Evolutionary conservation across 2,113 vertebrate species (phyloP).

Genomic region (Xiphias gladius): DNA sequence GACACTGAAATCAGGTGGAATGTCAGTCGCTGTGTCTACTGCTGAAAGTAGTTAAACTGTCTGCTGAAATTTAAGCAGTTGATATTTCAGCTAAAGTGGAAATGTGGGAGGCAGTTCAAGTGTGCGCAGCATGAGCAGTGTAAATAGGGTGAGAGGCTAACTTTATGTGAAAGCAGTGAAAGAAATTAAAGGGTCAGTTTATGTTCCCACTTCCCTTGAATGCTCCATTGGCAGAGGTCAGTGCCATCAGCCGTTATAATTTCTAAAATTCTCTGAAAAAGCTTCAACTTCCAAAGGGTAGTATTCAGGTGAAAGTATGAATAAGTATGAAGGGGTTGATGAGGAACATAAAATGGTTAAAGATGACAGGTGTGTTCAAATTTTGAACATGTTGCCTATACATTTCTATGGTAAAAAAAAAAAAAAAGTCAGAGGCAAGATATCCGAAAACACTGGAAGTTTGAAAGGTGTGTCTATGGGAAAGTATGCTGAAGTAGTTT

Average conservation of each 20-base stretch:
- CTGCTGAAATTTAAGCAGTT: not conserved
- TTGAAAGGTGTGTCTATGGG: not conserved
- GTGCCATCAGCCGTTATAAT: not conserved
- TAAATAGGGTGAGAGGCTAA: not conserved
- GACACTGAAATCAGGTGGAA: not conserved
- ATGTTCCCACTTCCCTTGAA: not conserved
- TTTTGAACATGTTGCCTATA: not conserved
- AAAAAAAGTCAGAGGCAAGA: not conserved
- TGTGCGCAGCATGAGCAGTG: not conserved
- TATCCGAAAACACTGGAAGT: not conserved
- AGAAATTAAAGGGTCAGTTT: not conserved
- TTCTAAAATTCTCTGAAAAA: slow-evolving; percentile 7
- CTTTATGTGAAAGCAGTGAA: not conserved
- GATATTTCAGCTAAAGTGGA: not conserved
- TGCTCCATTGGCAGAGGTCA: not conserved
- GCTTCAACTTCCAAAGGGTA: not conserved
- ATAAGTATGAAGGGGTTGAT: not conserved
- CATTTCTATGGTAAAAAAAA: not conserved
- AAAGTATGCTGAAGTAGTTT: not conserved
- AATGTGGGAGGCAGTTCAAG: not conserved
- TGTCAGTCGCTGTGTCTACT: not conserved
- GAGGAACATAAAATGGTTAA: not conserved
- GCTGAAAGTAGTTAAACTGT: not conserved
- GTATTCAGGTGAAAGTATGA: not conserved
- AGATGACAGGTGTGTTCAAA: not conserved